Conservation (phyloP, 2,888 invertebrate genomes). For the Tuberolachnus salignus region DNA sequence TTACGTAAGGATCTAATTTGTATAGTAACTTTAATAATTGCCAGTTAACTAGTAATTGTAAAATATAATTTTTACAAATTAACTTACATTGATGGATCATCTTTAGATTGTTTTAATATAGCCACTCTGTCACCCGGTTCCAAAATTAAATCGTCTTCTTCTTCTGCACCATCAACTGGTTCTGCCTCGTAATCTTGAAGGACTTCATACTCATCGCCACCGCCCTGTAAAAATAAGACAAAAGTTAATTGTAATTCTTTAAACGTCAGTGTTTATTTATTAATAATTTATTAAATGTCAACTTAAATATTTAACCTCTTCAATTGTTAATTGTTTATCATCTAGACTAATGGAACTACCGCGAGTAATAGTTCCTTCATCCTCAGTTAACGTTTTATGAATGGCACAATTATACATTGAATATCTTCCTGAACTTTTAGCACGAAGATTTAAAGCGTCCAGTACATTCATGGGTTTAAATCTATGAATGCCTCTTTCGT, state of each 20-base stretch:
- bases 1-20: neutral
- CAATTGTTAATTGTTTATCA: conserved; percentile 48
- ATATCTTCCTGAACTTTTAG: conserved; percentile 61
- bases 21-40: neutral
- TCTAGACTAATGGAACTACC: conserved; percentile 60
- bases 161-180: conserved; percentile 47
- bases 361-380: conserved; percentile 61
- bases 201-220: conserved; percentile 57
- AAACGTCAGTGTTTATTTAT: neutral
- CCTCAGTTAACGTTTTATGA: conserved; percentile 59
- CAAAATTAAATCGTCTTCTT: conserved; percentile 57
- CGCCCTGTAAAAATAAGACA: conserved; percentile 45
- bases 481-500: conserved; percentile 76
- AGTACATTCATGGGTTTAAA: conserved; percentile 79
- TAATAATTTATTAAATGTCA: conserved; percentile 18
- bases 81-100: conserved; percentile 58
- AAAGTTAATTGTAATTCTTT: neutral
- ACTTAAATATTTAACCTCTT: conserved; percentile 45
- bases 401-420: conserved; percentile 59
- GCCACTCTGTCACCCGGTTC: conserved; percentile 58
- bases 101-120: conserved; percentile 60
- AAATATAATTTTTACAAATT: conserved; percentile 3
- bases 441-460: conserved; percentile 71
- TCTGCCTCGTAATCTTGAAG: conserved; percentile 57
- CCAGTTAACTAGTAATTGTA: neutral